A percentile compares a stretch with the other conserved stretches of the same genome.
These are phyloP conservation scores for Hyposmocoma kahamanoa DNA, from an alignment of 1,140 invertebrate genomes.

Conservation along the genomic window DNA sequence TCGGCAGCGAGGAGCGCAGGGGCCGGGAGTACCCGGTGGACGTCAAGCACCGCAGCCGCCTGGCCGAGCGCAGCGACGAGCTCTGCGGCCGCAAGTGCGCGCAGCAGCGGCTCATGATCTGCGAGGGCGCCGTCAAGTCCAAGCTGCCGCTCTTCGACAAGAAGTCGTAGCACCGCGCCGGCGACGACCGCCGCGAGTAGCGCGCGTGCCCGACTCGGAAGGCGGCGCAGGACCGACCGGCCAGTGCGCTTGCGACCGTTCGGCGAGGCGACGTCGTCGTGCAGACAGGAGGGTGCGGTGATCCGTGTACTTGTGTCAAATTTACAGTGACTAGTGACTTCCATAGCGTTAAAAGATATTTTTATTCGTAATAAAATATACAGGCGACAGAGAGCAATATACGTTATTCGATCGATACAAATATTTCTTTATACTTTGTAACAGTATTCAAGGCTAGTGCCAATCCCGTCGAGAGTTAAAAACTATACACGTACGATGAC, in stretches of 20 bases:
- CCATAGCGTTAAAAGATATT: background rate
- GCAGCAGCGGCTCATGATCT: constrained; percentile 79
- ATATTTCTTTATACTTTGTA: constrained; percentile 10
- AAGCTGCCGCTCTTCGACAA: constrained; percentile 91
- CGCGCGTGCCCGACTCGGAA: no score
- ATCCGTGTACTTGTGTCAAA: constrained; percentile 2
- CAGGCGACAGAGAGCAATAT: constrained; percentile 3
- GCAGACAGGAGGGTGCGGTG: no score
- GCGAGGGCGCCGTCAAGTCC: constrained; percentile 87
- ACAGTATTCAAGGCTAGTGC: constrained; percentile 29
- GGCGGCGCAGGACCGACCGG: no score
- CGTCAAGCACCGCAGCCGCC: constrained; percentile 41
- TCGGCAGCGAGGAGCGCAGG: constrained; percentile 11
- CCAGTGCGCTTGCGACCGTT: no score
- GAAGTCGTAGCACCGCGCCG: constrained; percentile 68
- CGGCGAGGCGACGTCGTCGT: no score
- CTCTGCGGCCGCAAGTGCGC: constrained; percentile 38
- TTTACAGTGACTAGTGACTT: constrained; percentile 4
- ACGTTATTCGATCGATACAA: constrained; percentile 12
- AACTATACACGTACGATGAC: background rate
- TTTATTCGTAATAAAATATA: constrained; percentile 3
- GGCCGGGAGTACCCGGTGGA: constrained; percentile 34
- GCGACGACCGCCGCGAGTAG: background rate
- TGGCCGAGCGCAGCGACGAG: constrained; percentile 25
- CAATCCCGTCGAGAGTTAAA: constrained; percentile 7